These are phyloP conservation scores for Nicator chloris DNA, from an alignment of 2,113 vertebrate species.

Conservation along the genomic window DNA sequence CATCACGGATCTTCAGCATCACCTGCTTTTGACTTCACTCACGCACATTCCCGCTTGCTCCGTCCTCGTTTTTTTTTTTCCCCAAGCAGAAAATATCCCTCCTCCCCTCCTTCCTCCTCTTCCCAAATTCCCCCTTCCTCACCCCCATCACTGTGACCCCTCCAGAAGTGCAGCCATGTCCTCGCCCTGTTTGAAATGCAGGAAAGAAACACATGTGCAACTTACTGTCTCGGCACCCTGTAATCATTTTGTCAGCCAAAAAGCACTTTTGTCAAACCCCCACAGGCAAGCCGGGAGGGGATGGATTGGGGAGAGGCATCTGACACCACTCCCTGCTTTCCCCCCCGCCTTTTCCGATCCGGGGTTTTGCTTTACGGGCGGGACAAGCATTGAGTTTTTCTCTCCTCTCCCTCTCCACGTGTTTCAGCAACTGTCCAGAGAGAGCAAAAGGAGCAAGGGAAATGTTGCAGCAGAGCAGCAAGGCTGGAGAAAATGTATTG, in stretches of 20 bases:
- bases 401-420: neutral
- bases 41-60: accelerated
- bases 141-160: neutral
- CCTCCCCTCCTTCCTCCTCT: neutral
- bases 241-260: conserved; percentile 57
- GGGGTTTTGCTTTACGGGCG: neutral
- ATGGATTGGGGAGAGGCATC: neutral
- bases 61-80: neutral
- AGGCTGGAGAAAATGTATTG: neutral
- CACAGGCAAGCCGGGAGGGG: neutral
- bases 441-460: neutral
- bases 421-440: neutral
- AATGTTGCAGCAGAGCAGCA: neutral
- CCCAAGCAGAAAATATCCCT: neutral
- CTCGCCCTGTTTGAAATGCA: conserved; percentile 3
- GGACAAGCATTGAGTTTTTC: neutral
- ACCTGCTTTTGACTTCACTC: neutral
- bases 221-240: conserved; percentile 9
- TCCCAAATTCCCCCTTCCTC: neutral
- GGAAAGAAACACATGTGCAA: conserved; percentile 5
- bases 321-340: neutral
- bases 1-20: neutral
- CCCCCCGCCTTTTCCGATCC: neutral
- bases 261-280: conserved; percentile 40
- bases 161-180: neutral